Evolutionary conservation across 2,888 invertebrate species (phyloP), one percentile per base, ranked within the genome.

Genomic region (Nineta flava): DNA sequence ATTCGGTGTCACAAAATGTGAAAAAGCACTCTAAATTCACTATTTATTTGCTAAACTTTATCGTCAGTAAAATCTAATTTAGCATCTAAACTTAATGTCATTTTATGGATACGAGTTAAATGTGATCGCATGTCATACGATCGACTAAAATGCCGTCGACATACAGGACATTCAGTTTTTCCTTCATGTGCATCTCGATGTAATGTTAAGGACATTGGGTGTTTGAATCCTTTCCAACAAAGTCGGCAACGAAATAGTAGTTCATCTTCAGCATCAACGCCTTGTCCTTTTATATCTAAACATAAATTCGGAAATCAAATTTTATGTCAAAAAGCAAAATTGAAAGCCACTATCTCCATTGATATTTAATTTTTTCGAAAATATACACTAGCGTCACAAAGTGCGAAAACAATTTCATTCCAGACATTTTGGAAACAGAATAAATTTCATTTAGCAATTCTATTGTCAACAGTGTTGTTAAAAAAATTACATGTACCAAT

Each of bases 111-210:
- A 61, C 74, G 69, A 61, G 73, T 70, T 38, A 77, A 61, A 55
- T 77, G 77, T 56, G 74, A 72, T 55, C 73, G 66, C 77, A 77
- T 77, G 55, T 77, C 76, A 58, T 77, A 77, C 53, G 74, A 76
- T 52, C 77, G 65, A 55, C 76, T 77, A 61, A 77, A 77, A 52
- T 75, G 73, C 54, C 76, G 68, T 55, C 71, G 73, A 57, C 78
- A 78, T 48, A 77, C 74, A 9, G 77, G 77, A 57, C 77, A 78
- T 57, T 74, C 73, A 17, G 77, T 78, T 62, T 77, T 76, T 21
- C 77, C 77, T 48, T 73, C 74, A 57, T 78, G 77, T 44, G 76
- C 73, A 60, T 76, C 76, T 64, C 74, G 76, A 59, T 78, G 77
- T 47, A 77, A 66, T 50, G 75, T 76, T 58, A 77, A 63, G 49